Percentiles rank a stretch among this genome's conserved stretches.
Conservation (phyloP, 2,113 vertebrate genomes). For the Numenius arquata region DNA sequence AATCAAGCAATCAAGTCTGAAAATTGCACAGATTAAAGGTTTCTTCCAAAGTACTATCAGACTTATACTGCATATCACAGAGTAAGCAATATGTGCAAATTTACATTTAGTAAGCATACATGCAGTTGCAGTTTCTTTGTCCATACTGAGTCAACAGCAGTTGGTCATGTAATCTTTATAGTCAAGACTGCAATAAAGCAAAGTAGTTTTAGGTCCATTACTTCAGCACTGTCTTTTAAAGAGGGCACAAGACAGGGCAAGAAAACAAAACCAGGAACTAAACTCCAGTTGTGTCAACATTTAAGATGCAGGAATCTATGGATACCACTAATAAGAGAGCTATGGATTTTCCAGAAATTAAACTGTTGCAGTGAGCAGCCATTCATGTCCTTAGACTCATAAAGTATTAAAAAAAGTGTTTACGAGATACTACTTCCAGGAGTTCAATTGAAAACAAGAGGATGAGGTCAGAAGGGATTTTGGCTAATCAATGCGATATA, state of each 20-base stretch:
- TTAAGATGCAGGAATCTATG: not conserved
- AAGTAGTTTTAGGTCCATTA: not conserved
- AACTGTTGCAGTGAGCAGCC: not conserved
- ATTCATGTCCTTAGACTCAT: not conserved
- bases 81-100: not conserved
- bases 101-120: not conserved
- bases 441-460: not conserved
- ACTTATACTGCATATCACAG: not conserved
- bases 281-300: not conserved
- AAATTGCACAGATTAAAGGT: not conserved
- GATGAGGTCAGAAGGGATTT: not conserved
- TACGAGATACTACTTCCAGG: not conserved
- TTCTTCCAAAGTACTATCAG: not conserved
- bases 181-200: not conserved
- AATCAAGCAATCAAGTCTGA: not conserved
- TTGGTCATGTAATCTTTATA: not conserved
- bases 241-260: not conserved
- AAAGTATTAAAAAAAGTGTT: not conserved
- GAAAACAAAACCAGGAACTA: not conserved
- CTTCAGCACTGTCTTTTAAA: not conserved
- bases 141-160: not conserved
- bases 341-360: not conserved
- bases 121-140: not conserved
- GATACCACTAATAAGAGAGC: not conserved
- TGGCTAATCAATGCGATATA: not conserved